Evolutionary conservation across 2,888 invertebrate genomes (phyloP).

Genomic region (Sarcophaga carnaria): DNA sequence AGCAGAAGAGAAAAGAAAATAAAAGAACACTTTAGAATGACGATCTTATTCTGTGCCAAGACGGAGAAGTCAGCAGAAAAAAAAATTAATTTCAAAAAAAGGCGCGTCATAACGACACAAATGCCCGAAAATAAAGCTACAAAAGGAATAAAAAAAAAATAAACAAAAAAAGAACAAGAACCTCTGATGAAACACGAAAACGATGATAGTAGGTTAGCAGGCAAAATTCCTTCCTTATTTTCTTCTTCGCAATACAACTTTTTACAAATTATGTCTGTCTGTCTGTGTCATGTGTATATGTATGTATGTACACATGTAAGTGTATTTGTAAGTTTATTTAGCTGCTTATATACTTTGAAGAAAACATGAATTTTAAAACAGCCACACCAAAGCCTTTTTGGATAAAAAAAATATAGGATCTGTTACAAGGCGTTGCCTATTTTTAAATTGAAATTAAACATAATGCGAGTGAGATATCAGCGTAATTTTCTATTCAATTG

Average conservation of each 20-base stretch:
- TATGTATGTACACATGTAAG: neutral
- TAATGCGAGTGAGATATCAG: too few species aligned
- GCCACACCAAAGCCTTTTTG: conserved; percentile 12
- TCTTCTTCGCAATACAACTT: neutral
- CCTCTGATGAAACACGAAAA: conserved; percentile 31
- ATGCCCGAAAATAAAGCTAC: conserved; percentile 26
- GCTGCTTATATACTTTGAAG: neutral
- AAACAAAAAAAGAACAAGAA: conserved; percentile 44
- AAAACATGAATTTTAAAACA: neutral
- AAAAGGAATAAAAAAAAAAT: conserved; percentile 33
- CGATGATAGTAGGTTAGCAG: conserved; percentile 69
- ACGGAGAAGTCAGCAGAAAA: conserved; percentile 22
- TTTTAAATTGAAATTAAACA: too few species aligned
- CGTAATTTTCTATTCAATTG: too few species aligned
- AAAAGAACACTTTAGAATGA: neutral
- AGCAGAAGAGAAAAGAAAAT: too few species aligned
- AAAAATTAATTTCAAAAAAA: conserved; percentile 65
- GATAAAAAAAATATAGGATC: neutral
- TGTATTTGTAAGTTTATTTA: neutral
- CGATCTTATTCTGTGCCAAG: neutral
- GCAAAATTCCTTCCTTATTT: conserved; percentile 63
- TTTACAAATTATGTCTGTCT: neutral
- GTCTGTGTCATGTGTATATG: neutral
- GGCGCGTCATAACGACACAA: conserved; percentile 63
- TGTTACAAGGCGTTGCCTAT: neutral